These are phyloP conservation scores for Cerceris rybyensis DNA, from an alignment of 2,888 invertebrate genomes.

Conservation along the genomic window DNA sequence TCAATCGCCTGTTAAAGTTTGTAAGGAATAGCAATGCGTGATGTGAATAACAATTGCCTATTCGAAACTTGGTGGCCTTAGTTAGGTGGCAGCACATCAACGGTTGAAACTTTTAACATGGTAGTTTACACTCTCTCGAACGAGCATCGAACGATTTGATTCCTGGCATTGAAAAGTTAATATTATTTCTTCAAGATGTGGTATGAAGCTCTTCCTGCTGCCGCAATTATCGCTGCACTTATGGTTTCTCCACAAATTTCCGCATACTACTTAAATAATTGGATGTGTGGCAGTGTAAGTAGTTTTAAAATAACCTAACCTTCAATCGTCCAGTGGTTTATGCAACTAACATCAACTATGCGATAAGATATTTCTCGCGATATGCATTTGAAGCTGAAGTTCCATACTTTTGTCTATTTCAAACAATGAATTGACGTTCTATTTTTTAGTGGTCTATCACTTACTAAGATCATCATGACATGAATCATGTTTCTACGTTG, in stretches of 20 bases:
- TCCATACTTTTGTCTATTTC: too few species aligned
- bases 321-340: neutral
- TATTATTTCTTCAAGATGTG: conserved; percentile 65
- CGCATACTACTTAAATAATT: neutral
- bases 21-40: too few species aligned
- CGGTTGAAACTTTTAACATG: too few species aligned
- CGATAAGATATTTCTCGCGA: neutral
- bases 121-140: too few species aligned
- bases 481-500: neutral
- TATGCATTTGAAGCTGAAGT: too few species aligned
- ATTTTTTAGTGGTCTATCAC: too few species aligned
- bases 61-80: too few species aligned
- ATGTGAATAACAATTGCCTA: too few species aligned
- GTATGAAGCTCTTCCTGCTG: conserved; percentile 68
- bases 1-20: too few species aligned
- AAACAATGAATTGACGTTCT: too few species aligned
- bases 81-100: too few species aligned
- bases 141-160: neutral
- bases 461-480: too few species aligned
- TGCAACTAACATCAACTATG: neutral
- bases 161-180: neutral
- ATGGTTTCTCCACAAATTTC: conserved; percentile 19
- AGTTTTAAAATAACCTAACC: conserved; percentile 39
- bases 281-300: conserved; percentile 37
- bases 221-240: conserved; percentile 46